Evolutionary conservation across 1,140 invertebrate species (phyloP).

Genomic region (Mylabris phalerata): DNA sequence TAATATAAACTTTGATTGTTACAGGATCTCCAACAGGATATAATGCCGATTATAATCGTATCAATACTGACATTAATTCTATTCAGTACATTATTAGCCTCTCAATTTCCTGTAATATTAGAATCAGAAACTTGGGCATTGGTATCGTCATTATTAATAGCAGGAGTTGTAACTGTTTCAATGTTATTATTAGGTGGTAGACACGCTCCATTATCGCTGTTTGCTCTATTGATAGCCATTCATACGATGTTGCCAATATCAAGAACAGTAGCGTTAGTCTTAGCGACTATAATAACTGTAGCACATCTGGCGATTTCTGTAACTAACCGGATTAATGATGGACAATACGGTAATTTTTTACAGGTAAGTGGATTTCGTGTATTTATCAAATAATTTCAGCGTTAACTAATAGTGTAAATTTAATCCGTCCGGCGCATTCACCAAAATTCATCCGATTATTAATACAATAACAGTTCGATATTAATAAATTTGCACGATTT

Average conservation of each 20-base stretch:
- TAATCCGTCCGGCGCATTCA: not conserved
- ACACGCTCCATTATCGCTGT: conserved; percentile 56
- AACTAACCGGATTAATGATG: conserved; percentile 41
- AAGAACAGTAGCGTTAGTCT: conserved; percentile 50
- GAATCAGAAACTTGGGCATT: conserved; percentile 49
- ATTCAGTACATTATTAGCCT: conserved; percentile 44
- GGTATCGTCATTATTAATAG: conserved; percentile 47
- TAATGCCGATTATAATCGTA: conserved; percentile 43
- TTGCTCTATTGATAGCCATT: conserved; percentile 58
- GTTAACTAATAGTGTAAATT: too few species aligned
- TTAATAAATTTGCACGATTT: too few species aligned
- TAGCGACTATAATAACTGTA: conserved; percentile 52
- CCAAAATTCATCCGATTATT: too few species aligned
- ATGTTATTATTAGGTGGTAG: conserved; percentile 47
- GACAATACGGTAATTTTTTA: conserved; percentile 44
- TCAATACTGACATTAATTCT: conserved; percentile 46
- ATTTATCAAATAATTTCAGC: too few species aligned
- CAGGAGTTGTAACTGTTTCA: conserved; percentile 43
- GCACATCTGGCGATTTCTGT: conserved; percentile 51
- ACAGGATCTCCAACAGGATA: conserved; percentile 46
- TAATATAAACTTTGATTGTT: conserved; percentile 26
- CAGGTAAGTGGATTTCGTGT: conserved; percentile 42
- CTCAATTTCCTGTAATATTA: conserved; percentile 47
- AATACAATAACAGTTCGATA: too few species aligned
- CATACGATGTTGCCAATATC: conserved; percentile 67